A percentile compares a stretch with the other conserved stretches of the same genome.
These are phyloP conservation scores for Sarcophaga caerulescens DNA, from an alignment of 2,888 invertebrate species.

Conservation along the genomic window DNA sequence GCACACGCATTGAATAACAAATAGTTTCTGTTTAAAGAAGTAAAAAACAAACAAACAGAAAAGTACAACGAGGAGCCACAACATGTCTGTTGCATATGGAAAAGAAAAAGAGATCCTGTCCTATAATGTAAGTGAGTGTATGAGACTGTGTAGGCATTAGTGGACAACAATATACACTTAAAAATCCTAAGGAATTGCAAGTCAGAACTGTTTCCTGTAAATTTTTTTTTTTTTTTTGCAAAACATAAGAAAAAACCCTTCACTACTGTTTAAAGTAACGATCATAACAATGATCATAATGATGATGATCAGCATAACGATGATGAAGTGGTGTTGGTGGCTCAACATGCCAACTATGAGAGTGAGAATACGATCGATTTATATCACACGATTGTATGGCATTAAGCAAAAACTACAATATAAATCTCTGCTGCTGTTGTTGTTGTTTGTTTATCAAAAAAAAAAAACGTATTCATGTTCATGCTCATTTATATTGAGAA, in stretches of 20 bases:
- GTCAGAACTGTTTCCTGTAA: conserved; percentile 67
- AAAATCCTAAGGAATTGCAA: conserved; percentile 55
- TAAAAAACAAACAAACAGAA: background rate
- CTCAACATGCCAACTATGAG: conserved; percentile 60
- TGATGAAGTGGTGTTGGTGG: conserved; percentile 34
- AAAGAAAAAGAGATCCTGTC: conserved; percentile 48
- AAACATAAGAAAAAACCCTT: no score
- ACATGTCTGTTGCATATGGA: background rate
- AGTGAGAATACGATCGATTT: conserved; percentile 69
- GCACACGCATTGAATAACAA: conserved; percentile 69
- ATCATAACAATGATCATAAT: background rate
- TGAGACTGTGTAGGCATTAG: conserved; percentile 52
- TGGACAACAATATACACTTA: conserved; percentile 61
- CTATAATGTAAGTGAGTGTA: background rate
- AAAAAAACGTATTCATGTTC: conserved; percentile 27
- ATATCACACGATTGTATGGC: conserved; percentile 70
- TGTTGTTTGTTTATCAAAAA: background rate
- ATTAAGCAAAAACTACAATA: conserved; percentile 40
- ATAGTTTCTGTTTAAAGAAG: conserved; percentile 41
- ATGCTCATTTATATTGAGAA: background rate
- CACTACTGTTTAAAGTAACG: no score
- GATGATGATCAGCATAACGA: background rate
- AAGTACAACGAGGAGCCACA: background rate
- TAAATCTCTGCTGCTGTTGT: background rate
- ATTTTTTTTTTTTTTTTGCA: no score